Base-by-base conservation (phyloP, 2,113 vertebrate genomes). In the Amphiprion percula region DNA sequence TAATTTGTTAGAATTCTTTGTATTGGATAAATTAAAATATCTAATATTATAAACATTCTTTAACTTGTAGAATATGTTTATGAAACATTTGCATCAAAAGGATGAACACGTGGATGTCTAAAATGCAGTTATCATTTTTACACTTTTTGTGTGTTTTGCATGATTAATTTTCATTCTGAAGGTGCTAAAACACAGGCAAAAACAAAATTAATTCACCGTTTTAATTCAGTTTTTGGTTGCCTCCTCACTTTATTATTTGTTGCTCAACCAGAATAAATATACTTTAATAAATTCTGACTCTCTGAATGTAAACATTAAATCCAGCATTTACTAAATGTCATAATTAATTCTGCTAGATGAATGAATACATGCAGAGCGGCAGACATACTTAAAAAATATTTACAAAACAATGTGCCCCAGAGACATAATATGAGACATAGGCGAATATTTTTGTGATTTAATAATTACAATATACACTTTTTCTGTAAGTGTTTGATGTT, bases 401-500 rank as follows among this genome's bases (percentile, higher is more conserved):
- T 79, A 79, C 52, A 79, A 90, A 84, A 73, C 66, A 87, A 90
- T 67, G 82, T 53, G 72, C 86, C 90, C 81, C 68, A 50, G 65
- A 86, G 84, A 87, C 83, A 80, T 53, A 68, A 44, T 80, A 33
- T 80, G 77, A 79, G 74, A 82, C 80, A 75, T 30, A 58, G 54
- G 69, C 64, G 80, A 68, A 80, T 77, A 67, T 80, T 84, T 88
- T 81, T 84, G 61, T 58, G 77, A 89, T 87, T 90, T 87, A 84
- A 88, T 86, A 86, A 90, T 75, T 81, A 89, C 68, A 84, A 81
- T 39, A 55, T 59, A 73, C 21, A 69, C 55, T 71, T 74, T 59
- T 58, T 59, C 49, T 46, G 23, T 55, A 61, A 39, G 69, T 87
- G 86, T 91, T 91, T 90, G 79, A 92, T 91, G 88, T 92, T 65